A percentile compares a stretch with the other conserved stretches of the same genome.
Evolutionary conservation across 1,140 invertebrate genomes (phyloP).

Genomic region (Ceratosolen fusciceps): DNA sequence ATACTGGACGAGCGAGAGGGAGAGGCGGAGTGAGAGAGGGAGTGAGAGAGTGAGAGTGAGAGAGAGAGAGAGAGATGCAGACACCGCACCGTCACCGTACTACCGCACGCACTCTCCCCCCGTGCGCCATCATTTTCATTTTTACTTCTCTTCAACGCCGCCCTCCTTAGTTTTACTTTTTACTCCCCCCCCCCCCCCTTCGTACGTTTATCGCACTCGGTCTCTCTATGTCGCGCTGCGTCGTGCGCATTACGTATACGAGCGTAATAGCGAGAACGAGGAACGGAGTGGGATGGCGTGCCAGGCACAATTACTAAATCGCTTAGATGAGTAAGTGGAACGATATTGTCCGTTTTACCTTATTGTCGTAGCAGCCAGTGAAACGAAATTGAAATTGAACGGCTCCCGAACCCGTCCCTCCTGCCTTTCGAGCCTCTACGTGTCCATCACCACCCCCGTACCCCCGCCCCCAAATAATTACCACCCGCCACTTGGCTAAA

Average conservation of each 20-base stretch:
- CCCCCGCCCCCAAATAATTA: neutral
- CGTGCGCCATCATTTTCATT: no score
- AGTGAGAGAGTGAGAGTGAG: no score
- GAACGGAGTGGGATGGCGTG: no score
- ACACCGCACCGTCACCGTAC: no score
- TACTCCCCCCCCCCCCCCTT: slow-evolving; percentile 60
- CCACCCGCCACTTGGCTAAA: neutral
- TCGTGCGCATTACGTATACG: no score
- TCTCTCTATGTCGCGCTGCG: neutral
- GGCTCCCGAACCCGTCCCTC: neutral
- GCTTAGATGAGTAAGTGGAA: slow-evolving; percentile 46
- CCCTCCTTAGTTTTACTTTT: slow-evolving; percentile 29
- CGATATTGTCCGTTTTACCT: slow-evolving; percentile 32
- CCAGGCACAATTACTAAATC: slow-evolving; percentile 40
- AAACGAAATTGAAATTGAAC: slow-evolving; percentile 22
- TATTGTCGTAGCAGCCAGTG: neutral
- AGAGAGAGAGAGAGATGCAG: no score
- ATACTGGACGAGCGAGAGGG: slow-evolving; percentile 46
- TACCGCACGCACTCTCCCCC: no score
- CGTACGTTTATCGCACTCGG: neutral
- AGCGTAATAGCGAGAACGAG: no score
- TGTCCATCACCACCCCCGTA: neutral
- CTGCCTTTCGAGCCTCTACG: no score
- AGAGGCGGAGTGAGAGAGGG: no score
- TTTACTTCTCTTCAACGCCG: no score